Percentiles rank a stretch among this genome's conserved stretches.
Conservation (phyloP, 2,797 vertebrate genomes). For the Valencia hispanica region DNA sequence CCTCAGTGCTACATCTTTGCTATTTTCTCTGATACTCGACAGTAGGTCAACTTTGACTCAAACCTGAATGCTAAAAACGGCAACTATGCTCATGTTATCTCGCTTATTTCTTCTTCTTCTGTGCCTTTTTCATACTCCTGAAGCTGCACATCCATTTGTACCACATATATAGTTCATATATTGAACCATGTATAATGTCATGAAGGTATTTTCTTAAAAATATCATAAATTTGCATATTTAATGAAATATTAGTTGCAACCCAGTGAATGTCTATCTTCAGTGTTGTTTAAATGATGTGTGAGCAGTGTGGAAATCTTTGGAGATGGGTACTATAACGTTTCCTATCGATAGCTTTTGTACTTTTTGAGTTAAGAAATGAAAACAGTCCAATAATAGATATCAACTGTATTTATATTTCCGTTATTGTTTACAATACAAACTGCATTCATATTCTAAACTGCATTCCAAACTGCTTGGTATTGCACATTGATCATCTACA, state of each 20-base stretch:
- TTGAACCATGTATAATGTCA: constrained; percentile 50
- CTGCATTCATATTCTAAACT: constrained; percentile 43
- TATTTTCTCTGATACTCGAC: constrained; percentile 48
- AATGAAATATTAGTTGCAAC: constrained; percentile 43
- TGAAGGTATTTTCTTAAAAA: constrained; percentile 67
- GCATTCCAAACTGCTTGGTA: constrained; percentile 41
- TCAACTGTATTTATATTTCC: constrained; percentile 63
- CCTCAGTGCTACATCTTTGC: constrained; percentile 23
- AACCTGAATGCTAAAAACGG: constrained; percentile 42
- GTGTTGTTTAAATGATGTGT: constrained; percentile 41
- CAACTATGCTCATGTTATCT: constrained; percentile 20
- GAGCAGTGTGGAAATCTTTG: constrained; percentile 41
- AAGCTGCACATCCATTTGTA: constrained; percentile 48
- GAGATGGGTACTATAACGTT: constrained; percentile 66
- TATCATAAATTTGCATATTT: constrained; percentile 58
- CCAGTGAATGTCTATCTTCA: constrained; percentile 40
- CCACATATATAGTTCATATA: constrained; percentile 54
- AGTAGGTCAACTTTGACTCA: constrained; percentile 61
- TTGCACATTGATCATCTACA: constrained; percentile 43
- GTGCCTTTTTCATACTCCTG: constrained; percentile 62
- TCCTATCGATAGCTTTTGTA: constrained; percentile 73
- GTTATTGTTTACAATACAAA: constrained; percentile 50
- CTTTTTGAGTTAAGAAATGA: constrained; percentile 65
- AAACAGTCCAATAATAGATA: constrained; percentile 55
- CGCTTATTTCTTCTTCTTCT: constrained; percentile 44